Percentiles rank a stretch among this genome's conserved stretches.
Conservation (phyloP, 2,888 invertebrate species). For the Microctonus hyperodae region DNA sequence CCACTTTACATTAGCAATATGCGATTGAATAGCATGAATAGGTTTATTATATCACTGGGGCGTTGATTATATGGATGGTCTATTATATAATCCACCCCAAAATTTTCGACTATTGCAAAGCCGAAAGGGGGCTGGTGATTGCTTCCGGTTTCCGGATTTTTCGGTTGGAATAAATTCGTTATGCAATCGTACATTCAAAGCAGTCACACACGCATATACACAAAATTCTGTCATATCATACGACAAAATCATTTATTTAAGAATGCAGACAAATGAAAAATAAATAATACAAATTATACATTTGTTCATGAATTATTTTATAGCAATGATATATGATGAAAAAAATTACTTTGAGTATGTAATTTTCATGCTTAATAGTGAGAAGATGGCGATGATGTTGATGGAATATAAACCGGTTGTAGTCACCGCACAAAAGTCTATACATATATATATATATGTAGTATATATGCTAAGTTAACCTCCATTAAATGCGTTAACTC, state of each 20-base stretch:
- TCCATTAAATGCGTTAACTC: constrained; percentile 60
- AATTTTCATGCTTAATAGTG: neutral
- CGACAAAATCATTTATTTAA: neutral
- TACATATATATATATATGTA: constrained; percentile 1
- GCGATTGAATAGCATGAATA: constrained; percentile 4
- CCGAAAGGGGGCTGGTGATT: constrained; percentile 18
- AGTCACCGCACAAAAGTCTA: constrained; percentile 46
- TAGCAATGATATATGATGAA: neutral
- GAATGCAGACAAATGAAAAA: neutral
- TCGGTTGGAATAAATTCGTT: constrained; percentile 17
- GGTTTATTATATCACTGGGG: constrained; percentile 8
- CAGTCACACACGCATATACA: no score
- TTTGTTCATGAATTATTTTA: neutral
- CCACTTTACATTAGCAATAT: constrained; percentile 13
- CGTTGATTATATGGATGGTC: neutral
- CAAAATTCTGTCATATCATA: neutral
- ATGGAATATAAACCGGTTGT: neutral
- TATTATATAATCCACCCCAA: constrained; percentile 7
- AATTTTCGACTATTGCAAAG: neutral
- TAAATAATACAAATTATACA: neutral
- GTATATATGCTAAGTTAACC: constrained; percentile 58
- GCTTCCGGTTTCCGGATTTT: constrained; percentile 24
- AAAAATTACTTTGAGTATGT: neutral
- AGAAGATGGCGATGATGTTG: neutral
- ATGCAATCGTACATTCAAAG: constrained; percentile 15